Conservation (phyloP, 2,797 vertebrate species). For the Centropyge bicolor region DNA sequence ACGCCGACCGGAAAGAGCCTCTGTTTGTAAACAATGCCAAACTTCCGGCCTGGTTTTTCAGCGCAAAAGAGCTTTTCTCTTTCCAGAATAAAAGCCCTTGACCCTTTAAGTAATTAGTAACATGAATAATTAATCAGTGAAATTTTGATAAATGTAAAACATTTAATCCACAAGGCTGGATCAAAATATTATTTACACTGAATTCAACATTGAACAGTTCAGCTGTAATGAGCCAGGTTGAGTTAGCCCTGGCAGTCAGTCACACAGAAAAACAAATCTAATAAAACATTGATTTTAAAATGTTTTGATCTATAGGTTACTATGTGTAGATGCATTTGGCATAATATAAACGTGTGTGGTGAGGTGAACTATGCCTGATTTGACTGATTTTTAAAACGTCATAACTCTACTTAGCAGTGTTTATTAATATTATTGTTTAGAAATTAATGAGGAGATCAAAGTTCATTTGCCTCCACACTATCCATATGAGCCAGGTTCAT, state of each 20-base stretch:
- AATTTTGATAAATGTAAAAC: background rate
- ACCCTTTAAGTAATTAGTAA: background rate
- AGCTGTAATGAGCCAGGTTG: no score
- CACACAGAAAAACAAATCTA: background rate
- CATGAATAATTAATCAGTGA: background rate
- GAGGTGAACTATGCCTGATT: no score
- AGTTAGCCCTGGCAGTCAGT: background rate
- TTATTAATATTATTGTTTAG: background rate
- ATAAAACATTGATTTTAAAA: background rate
- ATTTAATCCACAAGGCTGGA: background rate
- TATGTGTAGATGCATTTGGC: no score
- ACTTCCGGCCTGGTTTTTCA: slow-evolving; percentile 57
- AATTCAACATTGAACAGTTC: no score
- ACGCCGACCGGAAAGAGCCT: slow-evolving; percentile 21
- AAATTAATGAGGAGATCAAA: background rate
- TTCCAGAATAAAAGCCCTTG: slow-evolving; percentile 45
- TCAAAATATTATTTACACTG: background rate
- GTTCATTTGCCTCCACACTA: background rate
- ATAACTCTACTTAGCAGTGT: no score
- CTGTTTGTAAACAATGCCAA: slow-evolving; percentile 65
- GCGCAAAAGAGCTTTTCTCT: background rate
- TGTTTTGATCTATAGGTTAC: background rate
- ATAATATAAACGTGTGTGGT: background rate
- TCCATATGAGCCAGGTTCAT: background rate
- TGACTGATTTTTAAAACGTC: no score